phyloP scores from a whole-genome alignment of 2,113 vertebrate genomes.

The Calyptommatus sinebrachiatus region DNA sequence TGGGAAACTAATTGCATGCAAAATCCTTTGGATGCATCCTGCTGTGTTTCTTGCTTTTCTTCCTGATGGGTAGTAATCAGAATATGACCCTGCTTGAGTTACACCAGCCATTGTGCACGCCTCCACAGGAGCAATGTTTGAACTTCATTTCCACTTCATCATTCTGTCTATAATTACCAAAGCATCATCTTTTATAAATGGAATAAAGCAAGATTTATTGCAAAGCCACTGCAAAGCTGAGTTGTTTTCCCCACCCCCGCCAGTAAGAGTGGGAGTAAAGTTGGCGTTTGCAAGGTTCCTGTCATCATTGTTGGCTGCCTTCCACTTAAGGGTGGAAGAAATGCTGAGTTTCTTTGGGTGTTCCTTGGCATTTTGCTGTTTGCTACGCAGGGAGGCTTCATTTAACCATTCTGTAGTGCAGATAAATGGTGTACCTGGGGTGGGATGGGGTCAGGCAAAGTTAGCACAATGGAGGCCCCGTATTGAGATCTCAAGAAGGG shows the following conservation, averaged over 20 bases:
- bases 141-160: constrained; percentile 11
- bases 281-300: constrained; percentile 14
- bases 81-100: neutral
- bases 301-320: constrained; percentile 16
- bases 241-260: neutral
- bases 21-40: neutral
- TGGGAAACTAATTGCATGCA: neutral
- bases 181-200: neutral
- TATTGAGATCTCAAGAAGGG: no score
- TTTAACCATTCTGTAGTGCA: constrained; percentile 21
- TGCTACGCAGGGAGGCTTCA: neutral
- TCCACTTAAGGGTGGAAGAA: constrained; percentile 17
- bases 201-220: constrained; percentile 5
- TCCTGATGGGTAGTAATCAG: neutral
- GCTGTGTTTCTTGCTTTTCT: neutral
- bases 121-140: neutral
- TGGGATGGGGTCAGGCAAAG: no score
- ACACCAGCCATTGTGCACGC: accelerated
- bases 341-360: constrained; percentile 7
- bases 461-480: no score
- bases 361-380: constrained; percentile 20
- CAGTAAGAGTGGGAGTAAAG: constrained; percentile 12
- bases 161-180: neutral
- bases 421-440: constrained; percentile 1
- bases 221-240: neutral